Evolutionary conservation across 2,888 invertebrate genomes (phyloP).

Genomic region (Pristionchus japonicus): DNA sequence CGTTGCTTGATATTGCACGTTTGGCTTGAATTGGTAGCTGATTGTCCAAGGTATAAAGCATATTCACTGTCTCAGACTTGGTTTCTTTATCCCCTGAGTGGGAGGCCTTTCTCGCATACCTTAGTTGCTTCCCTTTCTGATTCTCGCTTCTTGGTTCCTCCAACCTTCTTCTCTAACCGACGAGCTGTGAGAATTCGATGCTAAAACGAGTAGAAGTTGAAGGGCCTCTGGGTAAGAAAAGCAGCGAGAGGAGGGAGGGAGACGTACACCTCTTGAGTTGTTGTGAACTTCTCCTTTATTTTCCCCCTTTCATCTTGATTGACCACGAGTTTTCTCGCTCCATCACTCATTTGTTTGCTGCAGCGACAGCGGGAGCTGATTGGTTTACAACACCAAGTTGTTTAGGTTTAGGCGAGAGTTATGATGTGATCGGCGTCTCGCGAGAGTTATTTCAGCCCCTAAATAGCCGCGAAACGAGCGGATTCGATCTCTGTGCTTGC

Average conservation of each 20-base stretch:
- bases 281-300: neutral
- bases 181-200: neutral
- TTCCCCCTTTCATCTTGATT: neutral
- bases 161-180: neutral
- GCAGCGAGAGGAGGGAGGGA: neutral
- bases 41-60: too few relatives aligned
- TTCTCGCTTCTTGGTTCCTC: neutral
- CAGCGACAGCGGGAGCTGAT: neutral
- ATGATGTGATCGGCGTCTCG: neutral
- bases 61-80: too few relatives aligned
- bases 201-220: neutral
- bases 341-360: neutral
- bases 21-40: too few relatives aligned
- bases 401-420: neutral
- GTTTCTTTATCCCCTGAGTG: neutral
- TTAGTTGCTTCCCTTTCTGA: neutral
- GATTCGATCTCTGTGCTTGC: neutral
- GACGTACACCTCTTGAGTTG: neutral
- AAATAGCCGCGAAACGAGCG: neutral
- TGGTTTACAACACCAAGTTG: neutral
- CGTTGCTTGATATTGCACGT: too few relatives aligned
- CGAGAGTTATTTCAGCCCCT: neutral
- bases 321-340: neutral
- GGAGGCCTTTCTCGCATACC: neutral
- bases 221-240: neutral